phyloP scores from a whole-genome alignment of 2,113 vertebrate species.

The Platichthys stellatus region DNA sequence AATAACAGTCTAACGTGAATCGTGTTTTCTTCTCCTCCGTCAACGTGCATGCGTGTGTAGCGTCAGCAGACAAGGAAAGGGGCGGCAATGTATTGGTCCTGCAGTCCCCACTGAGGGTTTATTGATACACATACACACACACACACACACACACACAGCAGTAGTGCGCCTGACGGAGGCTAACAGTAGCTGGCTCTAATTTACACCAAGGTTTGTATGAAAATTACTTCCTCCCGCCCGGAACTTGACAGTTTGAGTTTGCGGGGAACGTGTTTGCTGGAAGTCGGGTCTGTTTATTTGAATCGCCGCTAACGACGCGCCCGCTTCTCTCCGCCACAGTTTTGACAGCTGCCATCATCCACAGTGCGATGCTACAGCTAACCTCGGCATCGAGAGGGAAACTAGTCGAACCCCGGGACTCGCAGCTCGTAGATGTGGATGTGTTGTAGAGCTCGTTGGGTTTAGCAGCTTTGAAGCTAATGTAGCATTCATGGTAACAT shows the following conservation, averaged over 20 bases:
- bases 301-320: not conserved
- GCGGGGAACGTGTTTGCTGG: not conserved
- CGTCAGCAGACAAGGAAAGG: not conserved
- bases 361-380: conserved; percentile 21
- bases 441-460: not conserved
- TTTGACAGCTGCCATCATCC: conserved; percentile 53
- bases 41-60: not conserved
- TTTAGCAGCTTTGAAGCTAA: rapidly evolving
- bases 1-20: not conserved
- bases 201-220: conserved; percentile 55
- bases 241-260: not conserved
- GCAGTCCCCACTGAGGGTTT: conserved; percentile 47
- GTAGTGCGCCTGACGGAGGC: not conserved
- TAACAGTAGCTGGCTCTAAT: conserved; percentile 54
- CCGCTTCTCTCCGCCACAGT: conserved; percentile 22
- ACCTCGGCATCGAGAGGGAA: not conserved
- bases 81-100: conserved; percentile 8
- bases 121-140: rapidly evolving
- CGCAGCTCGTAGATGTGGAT: not conserved
- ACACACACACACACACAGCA: rapidly evolving
- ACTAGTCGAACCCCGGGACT: not conserved
- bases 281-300: rapidly evolving
- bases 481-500: not conserved
- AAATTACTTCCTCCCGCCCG: not conserved
- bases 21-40: not conserved